Conservation (phyloP, 2,888 invertebrate species). For the Cephus runcator region DNA sequence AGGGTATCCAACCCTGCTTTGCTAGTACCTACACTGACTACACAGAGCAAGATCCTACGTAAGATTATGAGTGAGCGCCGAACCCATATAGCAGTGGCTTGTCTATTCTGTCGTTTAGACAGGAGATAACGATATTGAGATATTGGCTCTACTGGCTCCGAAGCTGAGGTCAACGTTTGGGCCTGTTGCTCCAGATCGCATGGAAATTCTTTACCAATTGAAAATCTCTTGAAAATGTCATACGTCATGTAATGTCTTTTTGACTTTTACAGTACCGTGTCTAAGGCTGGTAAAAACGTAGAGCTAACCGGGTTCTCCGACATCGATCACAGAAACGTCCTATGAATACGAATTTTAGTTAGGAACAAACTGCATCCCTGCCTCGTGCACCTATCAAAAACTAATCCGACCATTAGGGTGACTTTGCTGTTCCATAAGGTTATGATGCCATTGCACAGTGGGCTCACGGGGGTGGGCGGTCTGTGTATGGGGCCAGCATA, state of each 20-base stretch:
- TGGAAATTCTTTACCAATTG: constrained; percentile 24
- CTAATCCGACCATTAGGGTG: constrained; percentile 63
- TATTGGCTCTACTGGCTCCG: constrained; percentile 33
- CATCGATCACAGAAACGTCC: constrained; percentile 25
- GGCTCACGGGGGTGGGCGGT: constrained; percentile 57
- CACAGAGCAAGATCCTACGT: constrained; percentile 35
- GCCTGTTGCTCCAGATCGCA: constrained; percentile 41
- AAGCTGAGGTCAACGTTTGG: constrained; percentile 35
- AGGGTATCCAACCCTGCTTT: constrained; percentile 16
- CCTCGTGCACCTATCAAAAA: constrained; percentile 41
- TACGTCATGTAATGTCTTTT: neutral
- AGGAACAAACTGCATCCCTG: constrained; percentile 20
- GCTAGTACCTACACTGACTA: constrained; percentile 33
- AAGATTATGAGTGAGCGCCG: constrained; percentile 37
- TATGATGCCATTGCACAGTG: constrained; percentile 27
- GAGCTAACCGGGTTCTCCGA: neutral
- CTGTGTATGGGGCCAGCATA: constrained; percentile 48
- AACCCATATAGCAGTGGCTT: constrained; percentile 39
- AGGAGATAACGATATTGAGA: constrained; percentile 54
- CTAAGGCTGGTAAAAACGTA: neutral
- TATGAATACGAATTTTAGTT: constrained; percentile 39
- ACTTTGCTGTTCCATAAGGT: constrained; percentile 50
- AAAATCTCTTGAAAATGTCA: neutral
- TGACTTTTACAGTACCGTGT: neutral
- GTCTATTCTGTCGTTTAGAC: constrained; percentile 40